A percentile compares a stretch with the other conserved stretches of the same genome.
These are phyloP conservation scores for Standfussiana lucernea DNA, from an alignment of 2,888 invertebrate species.

Conservation along the genomic window DNA sequence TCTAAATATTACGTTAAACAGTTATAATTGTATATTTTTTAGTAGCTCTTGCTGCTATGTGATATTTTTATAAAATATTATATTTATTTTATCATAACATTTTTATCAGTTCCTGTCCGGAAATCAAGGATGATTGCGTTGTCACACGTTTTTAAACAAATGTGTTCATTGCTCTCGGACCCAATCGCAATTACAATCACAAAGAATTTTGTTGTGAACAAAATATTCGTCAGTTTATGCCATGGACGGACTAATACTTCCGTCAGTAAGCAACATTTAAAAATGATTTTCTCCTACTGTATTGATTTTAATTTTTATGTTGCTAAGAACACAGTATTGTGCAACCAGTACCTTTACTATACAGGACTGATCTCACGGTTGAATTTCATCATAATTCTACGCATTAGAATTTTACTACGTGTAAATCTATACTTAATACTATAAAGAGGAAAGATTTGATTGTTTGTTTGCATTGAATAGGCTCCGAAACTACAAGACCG, in stretches of 20 bases:
- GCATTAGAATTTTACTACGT: neutral
- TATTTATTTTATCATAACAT: conserved; percentile 10
- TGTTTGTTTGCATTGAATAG: no score
- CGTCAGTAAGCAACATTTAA: neutral
- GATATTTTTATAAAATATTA: neutral
- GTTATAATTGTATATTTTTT: neutral
- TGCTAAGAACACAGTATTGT: neutral
- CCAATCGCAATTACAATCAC: conserved; percentile 17
- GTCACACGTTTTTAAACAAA: conserved; percentile 17
- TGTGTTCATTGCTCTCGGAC: conserved; percentile 12
- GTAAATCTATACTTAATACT: no score
- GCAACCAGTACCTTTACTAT: neutral
- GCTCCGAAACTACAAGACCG: no score
- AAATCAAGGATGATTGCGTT: conserved; percentile 37
- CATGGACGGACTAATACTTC: neutral
- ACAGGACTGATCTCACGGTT: neutral
- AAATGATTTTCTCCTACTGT: neutral
- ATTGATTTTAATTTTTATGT: neutral
- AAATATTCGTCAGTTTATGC: conserved; percentile 22
- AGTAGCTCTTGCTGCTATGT: neutral
- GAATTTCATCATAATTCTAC: neutral
- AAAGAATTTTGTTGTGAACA: conserved; percentile 9
- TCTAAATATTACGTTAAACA: neutral
- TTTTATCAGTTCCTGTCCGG: conserved; percentile 55
- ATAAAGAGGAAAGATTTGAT: no score